Evolutionary conservation across 1,140 invertebrate species (phyloP).

Genomic region (Elymnias hypermnestra): DNA sequence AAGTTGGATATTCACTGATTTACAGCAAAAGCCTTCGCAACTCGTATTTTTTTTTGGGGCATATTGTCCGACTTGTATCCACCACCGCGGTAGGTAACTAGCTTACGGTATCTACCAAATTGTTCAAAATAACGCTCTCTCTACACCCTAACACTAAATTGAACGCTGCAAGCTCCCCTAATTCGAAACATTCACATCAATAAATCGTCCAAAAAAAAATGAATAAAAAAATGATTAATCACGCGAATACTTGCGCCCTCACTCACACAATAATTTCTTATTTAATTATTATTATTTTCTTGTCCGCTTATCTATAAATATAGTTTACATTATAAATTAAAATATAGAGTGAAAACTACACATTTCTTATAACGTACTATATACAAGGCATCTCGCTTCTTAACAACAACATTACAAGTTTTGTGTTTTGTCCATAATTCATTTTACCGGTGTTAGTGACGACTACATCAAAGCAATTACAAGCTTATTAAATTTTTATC

Average conservation of each 20-base stretch:
- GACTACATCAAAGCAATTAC: no score
- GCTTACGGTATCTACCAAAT: constrained; percentile 28
- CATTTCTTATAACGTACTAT: constrained; percentile 67
- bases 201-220: background rate
- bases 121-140: constrained; percentile 14
- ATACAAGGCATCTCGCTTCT: constrained; percentile 67
- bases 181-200: constrained; percentile 4
- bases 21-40: no score
- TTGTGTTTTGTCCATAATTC: constrained; percentile 37
- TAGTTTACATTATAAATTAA: constrained; percentile 72
- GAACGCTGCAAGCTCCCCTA: constrained; percentile 65
- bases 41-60: no score
- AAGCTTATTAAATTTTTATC: no score
- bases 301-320: constrained; percentile 60
- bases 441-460: no score
- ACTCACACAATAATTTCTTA: constrained; percentile 36
- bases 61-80: constrained; percentile 11
- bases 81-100: constrained; percentile 36
- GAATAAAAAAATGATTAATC: constrained; percentile 10
- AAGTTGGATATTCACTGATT: no score
- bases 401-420: constrained; percentile 36
- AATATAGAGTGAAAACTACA: constrained; percentile 73
- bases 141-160: constrained; percentile 27
- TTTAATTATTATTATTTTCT: constrained; percentile 36
- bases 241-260: constrained; percentile 9